A percentile compares a stretch with the other conserved stretches of the same genome.
Conservation (phyloP, 2,797 vertebrate genomes). For the Lerista edwardsae region DNA sequence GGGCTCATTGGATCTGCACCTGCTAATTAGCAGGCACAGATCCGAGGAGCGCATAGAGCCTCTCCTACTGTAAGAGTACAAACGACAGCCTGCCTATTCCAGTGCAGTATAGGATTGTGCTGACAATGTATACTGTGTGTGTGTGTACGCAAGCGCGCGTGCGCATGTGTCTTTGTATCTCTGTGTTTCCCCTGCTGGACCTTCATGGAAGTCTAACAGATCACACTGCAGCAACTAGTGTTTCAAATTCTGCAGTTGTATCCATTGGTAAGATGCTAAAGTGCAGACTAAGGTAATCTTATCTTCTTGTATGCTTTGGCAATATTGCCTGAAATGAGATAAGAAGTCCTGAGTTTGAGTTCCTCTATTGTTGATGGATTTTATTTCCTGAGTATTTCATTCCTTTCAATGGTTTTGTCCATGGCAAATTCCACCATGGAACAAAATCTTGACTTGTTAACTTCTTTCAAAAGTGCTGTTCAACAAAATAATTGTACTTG, state of each 20-base stretch:
- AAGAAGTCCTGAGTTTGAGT: neutral
- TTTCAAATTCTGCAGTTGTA: neutral
- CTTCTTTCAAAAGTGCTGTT: constrained; percentile 6
- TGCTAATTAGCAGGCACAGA: too few relatives aligned
- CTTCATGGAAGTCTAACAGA: neutral
- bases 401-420: neutral
- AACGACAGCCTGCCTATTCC: too few relatives aligned
- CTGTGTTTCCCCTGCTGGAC: neutral
- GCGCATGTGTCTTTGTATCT: too few relatives aligned
- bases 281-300: neutral
- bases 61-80: too few relatives aligned
- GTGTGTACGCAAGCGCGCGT: too few relatives aligned
- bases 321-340: neutral
- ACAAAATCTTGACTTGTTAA: neutral
- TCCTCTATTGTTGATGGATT: neutral
- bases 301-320: constrained; percentile 3
- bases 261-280: neutral
- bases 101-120: too few relatives aligned
- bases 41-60: too few relatives aligned
- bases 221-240: neutral
- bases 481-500: constrained; percentile 4
- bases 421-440: constrained; percentile 4
- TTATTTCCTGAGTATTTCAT: constrained; percentile 9
- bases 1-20: too few relatives aligned
- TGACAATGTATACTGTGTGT: too few relatives aligned